phyloP scores from a whole-genome alignment of 1,140 invertebrate genomes.

The Bombus waltoni region DNA sequence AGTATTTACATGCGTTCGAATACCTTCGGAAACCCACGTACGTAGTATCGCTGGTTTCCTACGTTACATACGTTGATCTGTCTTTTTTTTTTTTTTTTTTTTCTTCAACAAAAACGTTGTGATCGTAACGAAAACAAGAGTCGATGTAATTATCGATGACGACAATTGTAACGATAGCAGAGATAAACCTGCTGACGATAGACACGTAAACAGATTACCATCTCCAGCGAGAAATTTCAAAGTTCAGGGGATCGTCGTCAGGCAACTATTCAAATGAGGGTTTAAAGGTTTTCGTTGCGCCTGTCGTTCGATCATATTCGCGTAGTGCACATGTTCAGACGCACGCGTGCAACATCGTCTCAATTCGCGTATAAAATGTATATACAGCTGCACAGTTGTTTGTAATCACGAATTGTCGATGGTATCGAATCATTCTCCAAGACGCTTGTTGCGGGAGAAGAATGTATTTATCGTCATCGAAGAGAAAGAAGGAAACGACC shows the following conservation, averaged over 20 bases:
- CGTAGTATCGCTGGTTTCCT: no score
- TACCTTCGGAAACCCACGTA: no score
- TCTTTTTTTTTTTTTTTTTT: not conserved
- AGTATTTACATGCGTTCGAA: no score
- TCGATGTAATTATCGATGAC: not conserved
- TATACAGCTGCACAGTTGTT: not conserved
- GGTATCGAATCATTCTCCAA: not conserved
- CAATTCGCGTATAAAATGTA: not conserved
- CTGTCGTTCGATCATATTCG: not conserved
- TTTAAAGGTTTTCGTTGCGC: slow-evolving; percentile 18
- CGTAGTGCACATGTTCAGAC: not conserved
- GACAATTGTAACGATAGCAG: not conserved
- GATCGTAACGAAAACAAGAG: not conserved
- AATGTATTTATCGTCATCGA: not conserved
- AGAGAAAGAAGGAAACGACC: not conserved
- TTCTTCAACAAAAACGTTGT: no score
- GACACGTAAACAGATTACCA: not conserved
- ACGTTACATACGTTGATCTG: not conserved
- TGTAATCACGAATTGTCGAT: not conserved
- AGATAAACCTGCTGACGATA: not conserved
- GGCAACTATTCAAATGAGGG: slow-evolving; percentile 51
- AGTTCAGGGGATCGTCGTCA: slow-evolving; percentile 32
- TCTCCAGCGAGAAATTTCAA: slow-evolving; percentile 15
- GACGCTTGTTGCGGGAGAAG: not conserved
- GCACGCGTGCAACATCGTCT: not conserved